phyloP scores from a whole-genome alignment of 2,888 invertebrate species.

The Acleris laterana region DNA sequence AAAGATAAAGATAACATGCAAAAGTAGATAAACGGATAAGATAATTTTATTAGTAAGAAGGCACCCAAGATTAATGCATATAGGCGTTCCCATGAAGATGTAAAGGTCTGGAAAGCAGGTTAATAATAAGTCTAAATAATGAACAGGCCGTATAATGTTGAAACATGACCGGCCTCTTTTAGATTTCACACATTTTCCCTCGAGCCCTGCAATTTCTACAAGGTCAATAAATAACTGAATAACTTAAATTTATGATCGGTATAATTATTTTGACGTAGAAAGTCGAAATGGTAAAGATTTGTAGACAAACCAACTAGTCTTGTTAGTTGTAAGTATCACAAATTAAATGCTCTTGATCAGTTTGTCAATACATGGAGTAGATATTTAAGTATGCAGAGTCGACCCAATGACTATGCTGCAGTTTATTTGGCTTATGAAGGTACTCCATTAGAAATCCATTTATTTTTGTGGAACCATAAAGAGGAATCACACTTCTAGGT shows the following conservation, averaged over 20 bases:
- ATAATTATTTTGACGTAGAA: conserved; percentile 7
- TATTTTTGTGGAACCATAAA: no score
- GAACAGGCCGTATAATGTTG: conserved; percentile 32
- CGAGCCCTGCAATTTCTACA: conserved; percentile 12
- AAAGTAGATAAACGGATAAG: no score
- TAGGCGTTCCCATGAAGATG: conserved; percentile 1
- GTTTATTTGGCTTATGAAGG: no score
- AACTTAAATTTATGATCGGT: conserved; percentile 4
- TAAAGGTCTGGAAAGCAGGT: conserved; percentile 2
- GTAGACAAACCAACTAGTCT: no score
- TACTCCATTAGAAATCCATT: no score
- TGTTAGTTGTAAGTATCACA: no score
- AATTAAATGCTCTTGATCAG: no score
- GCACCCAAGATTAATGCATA: neutral
- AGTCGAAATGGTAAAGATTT: conserved; percentile 3
- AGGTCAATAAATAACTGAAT: conserved; percentile 14
- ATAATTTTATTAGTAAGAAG: neutral
- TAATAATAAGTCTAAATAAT: conserved; percentile 39
- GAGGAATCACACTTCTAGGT: no score
- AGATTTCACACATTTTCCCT: conserved; percentile 7
- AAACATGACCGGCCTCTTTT: conserved; percentile 25
- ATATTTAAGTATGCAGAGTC: no score
- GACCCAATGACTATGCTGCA: no score
- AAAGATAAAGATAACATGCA: no score
- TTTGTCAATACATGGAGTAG: no score